Percentiles rank a stretch among this genome's conserved stretches.
Conservation (phyloP, 2,888 invertebrate genomes). For the Iphiclides podalirius region DNA sequence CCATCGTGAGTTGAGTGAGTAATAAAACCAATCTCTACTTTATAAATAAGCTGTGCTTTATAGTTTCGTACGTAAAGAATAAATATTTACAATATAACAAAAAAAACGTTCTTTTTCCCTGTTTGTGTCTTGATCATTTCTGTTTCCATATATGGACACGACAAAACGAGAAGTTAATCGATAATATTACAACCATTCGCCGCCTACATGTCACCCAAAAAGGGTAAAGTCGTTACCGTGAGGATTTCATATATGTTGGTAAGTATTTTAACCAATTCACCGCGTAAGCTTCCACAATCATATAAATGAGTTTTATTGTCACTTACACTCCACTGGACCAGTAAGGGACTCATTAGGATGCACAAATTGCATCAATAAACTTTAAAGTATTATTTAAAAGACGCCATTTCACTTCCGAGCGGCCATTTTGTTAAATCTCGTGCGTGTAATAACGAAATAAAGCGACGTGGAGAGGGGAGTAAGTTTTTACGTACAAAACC, state of each 20-base stretch:
- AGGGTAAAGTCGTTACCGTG: conserved; percentile 7
- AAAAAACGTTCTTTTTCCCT: too few relatives aligned
- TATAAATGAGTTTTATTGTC: conserved; percentile 13
- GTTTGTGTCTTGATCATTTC: background rate
- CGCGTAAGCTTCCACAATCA: conserved; percentile 1
- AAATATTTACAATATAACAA: too few relatives aligned
- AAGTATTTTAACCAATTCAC: conserved; percentile 3
- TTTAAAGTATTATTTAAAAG: conserved; percentile 16
- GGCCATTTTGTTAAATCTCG: conserved; percentile 18
- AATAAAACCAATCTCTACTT: too few relatives aligned
- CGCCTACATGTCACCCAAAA: conserved; percentile 15
- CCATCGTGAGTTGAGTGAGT: too few relatives aligned
- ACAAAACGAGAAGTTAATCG: conserved; percentile 18
- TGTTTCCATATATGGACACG: conserved; percentile 4
- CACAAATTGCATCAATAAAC: conserved; percentile 21
- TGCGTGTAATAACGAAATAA: conserved; percentile 27
- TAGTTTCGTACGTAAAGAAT: too few relatives aligned
- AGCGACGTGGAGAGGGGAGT: conserved; percentile 20
- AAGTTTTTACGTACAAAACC: conserved; percentile 34
- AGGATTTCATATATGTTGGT: background rate
- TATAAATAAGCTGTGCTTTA: too few relatives aligned
- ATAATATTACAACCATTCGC: conserved; percentile 12
- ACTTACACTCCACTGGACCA: background rate
- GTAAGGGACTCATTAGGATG: background rate
- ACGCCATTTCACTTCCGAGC: conserved; percentile 6